These are phyloP conservation scores for Illadopsis cleaveri DNA, from an alignment of 2,113 vertebrate genomes.

Conservation along the genomic window DNA sequence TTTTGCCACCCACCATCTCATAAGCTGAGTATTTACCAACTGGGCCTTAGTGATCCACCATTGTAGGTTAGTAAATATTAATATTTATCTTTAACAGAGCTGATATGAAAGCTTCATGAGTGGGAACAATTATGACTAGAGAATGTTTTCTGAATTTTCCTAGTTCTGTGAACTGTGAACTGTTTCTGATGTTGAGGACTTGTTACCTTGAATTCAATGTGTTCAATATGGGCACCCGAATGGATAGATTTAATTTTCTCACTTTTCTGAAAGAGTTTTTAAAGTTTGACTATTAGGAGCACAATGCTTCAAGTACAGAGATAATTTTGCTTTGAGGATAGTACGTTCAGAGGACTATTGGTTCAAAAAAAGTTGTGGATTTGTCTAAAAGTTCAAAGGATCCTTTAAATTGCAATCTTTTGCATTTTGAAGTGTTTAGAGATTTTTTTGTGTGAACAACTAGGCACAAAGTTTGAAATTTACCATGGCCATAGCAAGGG, in stretches of 20 bases:
- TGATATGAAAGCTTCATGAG: neutral
- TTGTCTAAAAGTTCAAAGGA: neutral
- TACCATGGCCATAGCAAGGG: neutral
- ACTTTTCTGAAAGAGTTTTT: neutral
- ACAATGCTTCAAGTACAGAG: neutral
- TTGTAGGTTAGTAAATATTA: neutral
- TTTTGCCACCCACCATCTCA: neutral
- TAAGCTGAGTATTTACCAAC: neutral
- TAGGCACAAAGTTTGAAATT: neutral
- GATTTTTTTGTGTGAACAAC: neutral
- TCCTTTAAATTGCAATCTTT: neutral
- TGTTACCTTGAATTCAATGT: neutral
- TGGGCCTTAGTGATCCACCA: rapidly evolving
- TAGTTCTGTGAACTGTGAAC: neutral
- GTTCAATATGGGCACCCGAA: neutral
- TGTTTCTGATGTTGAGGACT: neutral
- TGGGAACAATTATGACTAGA: neutral
- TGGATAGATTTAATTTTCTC: neutral
- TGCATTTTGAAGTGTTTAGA: neutral
- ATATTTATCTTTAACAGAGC: neutral
- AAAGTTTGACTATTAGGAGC: neutral
- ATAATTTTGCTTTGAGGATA: neutral
- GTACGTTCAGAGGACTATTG: neutral
- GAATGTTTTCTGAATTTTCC: neutral
- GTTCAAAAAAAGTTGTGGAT: neutral